A percentile compares a stretch with the other conserved stretches of the same genome.
Conservation (phyloP, 1,140 invertebrate species). For the Sminthurides bifidus region DNA sequence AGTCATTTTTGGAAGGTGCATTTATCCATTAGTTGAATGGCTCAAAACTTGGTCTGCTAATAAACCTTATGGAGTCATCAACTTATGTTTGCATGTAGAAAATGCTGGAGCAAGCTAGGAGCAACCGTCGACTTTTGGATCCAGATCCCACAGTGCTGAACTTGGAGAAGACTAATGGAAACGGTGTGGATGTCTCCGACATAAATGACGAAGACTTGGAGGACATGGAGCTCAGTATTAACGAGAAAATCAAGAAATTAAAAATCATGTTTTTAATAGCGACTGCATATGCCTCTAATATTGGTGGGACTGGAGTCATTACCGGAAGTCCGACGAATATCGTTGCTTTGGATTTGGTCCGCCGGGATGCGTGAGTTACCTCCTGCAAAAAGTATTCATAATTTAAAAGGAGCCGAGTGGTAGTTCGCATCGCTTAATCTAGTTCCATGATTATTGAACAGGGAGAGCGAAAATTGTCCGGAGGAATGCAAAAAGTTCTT, state of each 20-base stretch:
- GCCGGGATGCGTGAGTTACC: slow-evolving; percentile 28
- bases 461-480: not conserved
- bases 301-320: slow-evolving; percentile 30
- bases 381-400: too few relatives aligned
- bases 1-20: not conserved
- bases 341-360: slow-evolving; percentile 52
- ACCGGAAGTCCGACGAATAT: slow-evolving; percentile 83
- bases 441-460: too few relatives aligned
- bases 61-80: too few relatives aligned
- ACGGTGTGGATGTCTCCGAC: not conserved
- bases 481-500: slow-evolving; percentile 15
- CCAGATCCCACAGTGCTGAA: not conserved
- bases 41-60: not conserved
- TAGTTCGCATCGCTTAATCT: too few relatives aligned
- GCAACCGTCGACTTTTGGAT: not conserved
- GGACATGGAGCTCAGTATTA: not conserved
- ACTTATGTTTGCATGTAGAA: slow-evolving; percentile 1
- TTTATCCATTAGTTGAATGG: not conserved
- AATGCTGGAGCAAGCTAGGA: slow-evolving; percentile 6
- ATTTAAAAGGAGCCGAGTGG: too few relatives aligned
- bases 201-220: not conserved
- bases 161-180: not conserved
- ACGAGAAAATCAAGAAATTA: slow-evolving; percentile 18
- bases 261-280: slow-evolving; percentile 30
- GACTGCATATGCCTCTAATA: slow-evolving; percentile 28